Conservation (phyloP, 2,113 vertebrate species). For the Catharus bicknelli region DNA sequence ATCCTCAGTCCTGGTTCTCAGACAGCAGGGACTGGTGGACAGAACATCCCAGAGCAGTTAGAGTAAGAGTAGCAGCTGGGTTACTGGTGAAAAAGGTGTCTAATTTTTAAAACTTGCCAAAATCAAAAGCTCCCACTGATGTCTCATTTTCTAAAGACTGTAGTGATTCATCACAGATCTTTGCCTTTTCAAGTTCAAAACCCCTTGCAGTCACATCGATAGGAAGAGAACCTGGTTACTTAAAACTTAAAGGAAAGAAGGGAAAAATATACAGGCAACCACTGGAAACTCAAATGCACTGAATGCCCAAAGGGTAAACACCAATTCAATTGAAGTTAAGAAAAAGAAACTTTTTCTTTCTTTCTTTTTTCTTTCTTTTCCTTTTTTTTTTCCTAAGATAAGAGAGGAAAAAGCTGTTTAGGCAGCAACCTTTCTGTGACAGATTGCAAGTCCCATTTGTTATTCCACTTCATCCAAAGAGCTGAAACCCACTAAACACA, state of each 20-base stretch:
- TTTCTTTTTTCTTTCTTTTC: too few species aligned
- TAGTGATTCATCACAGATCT: not conserved
- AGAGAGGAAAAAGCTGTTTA: not conserved
- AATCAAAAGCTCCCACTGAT: slow-evolving; percentile 11
- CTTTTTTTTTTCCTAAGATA: too few species aligned
- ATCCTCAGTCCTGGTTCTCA: not conserved
- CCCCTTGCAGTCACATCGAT: not conserved
- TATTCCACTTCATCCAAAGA: not conserved
- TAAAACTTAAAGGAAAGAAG: not conserved
- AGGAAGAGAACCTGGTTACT: not conserved
- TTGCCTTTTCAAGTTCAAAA: not conserved
- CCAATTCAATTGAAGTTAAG: not conserved
- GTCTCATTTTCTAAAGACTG: not conserved
- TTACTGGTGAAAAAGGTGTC: not conserved
- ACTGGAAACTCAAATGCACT: not conserved
- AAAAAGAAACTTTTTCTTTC: not conserved
- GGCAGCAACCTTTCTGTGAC: not conserved
- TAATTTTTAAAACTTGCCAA: not conserved
- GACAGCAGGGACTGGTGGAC: not conserved
- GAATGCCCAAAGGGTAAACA: not conserved
- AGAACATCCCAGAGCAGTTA: not conserved
- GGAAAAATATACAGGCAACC: not conserved
- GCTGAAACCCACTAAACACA: not conserved
- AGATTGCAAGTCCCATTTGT: not conserved
- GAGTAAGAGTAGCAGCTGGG: not conserved